Conservation (phyloP, 2,113 vertebrate genomes). For the Chaetura pelagica region DNA sequence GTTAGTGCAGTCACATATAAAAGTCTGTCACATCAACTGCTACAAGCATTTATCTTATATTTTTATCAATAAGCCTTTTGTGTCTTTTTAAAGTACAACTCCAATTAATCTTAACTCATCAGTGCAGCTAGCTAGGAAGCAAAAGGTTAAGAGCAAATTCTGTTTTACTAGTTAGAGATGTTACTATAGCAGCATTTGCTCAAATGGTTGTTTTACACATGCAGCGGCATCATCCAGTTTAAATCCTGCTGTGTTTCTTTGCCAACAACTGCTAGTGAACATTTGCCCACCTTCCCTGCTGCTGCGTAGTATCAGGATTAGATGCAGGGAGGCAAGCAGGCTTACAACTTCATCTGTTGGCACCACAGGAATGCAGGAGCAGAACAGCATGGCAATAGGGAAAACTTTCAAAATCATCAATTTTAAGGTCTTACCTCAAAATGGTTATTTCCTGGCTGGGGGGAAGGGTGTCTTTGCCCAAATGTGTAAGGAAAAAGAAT, state of each 20-base stretch:
- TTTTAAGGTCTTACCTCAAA: constrained; percentile 66
- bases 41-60: background rate
- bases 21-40: background rate
- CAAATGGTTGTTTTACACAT: constrained; percentile 61
- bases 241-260: constrained; percentile 74
- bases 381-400: constrained; percentile 65
- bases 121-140: constrained; percentile 28
- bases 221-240: constrained; percentile 63
- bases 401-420: constrained; percentile 72
- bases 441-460: constrained; percentile 22
- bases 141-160: constrained; percentile 57
- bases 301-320: constrained; percentile 71
- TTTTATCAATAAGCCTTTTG: background rate
- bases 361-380: constrained; percentile 66
- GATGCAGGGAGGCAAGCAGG: constrained; percentile 64
- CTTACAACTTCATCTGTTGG: constrained; percentile 76
- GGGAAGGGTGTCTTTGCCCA: background rate
- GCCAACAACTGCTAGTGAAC: constrained; percentile 73
- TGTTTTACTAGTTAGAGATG: constrained; percentile 53
- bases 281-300: constrained; percentile 74
- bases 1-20: background rate
- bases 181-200: constrained; percentile 60
- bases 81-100: background rate
- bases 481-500: background rate
- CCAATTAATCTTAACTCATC: background rate